Percentiles rank a stretch among this genome's conserved stretches.
phyloP scores from a whole-genome alignment of 1,140 invertebrate species.

The Scaptodrosophila lebanonensis region DNA sequence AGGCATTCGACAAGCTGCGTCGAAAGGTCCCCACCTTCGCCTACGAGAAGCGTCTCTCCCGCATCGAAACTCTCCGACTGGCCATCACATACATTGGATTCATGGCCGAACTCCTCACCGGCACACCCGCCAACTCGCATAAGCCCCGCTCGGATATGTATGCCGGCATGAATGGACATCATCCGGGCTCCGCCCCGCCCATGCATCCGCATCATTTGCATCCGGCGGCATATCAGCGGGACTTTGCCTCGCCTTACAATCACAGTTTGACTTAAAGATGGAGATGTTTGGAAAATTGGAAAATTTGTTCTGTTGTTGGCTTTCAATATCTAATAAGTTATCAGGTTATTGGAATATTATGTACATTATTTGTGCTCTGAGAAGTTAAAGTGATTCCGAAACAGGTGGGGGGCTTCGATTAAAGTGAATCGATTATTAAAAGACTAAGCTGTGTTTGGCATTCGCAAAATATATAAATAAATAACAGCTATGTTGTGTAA shows the following conservation, averaged over 20 bases:
- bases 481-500: too few species aligned
- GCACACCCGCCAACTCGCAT: conserved; percentile 79
- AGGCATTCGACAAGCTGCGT: conserved; percentile 95
- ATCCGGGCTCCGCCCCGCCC: conserved; percentile 41
- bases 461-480: too few species aligned
- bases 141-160: conserved; percentile 76
- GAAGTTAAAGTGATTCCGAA: neutral
- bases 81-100: conserved; percentile 99
- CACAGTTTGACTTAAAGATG: conserved; percentile 44
- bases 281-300: neutral
- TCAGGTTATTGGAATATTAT: too few species aligned
- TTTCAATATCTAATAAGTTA: too few species aligned
- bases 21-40: conserved; percentile 98
- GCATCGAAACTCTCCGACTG: conserved; percentile 97
- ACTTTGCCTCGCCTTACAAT: conserved; percentile 72
- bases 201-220: conserved; percentile 70
- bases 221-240: conserved; percentile 64
- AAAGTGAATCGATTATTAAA: too few species aligned
- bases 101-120: conserved; percentile 92
- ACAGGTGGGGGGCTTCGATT: too few species aligned
- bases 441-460: too few species aligned
- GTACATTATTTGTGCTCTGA: too few species aligned
- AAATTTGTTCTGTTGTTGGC: conserved; percentile 21
- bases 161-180: conserved; percentile 62
- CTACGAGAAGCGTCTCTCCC: conserved; percentile 97